phyloP scores from a whole-genome alignment of 2,888 invertebrate genomes.

The Rhagonycha fulva region DNA sequence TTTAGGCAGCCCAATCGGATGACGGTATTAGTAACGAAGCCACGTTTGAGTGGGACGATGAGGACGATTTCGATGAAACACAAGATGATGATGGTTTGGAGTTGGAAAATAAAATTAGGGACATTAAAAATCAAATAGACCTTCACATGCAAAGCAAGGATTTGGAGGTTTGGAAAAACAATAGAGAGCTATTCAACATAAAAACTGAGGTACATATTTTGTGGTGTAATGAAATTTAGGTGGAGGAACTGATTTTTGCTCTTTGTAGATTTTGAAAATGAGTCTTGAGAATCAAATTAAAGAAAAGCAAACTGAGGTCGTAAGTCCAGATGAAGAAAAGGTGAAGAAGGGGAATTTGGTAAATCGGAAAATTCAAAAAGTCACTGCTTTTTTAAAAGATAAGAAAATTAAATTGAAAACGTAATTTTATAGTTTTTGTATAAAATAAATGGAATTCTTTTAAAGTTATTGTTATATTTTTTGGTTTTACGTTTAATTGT shows the following conservation, averaged over 20 bases:
- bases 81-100: slow-evolving; percentile 54
- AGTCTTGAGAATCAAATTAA: slow-evolving; percentile 59
- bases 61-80: slow-evolving; percentile 59
- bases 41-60: slow-evolving; percentile 61
- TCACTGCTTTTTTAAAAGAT: too few relatives aligned
- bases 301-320: too few relatives aligned
- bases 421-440: too few relatives aligned
- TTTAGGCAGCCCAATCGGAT: slow-evolving; percentile 88
- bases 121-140: slow-evolving; percentile 55
- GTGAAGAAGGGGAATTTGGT: too few relatives aligned
- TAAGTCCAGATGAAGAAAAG: too few relatives aligned
- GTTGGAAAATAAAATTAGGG: slow-evolving; percentile 50
- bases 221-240: background rate
- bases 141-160: slow-evolving; percentile 44
- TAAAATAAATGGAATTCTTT: too few relatives aligned
- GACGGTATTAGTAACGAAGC: slow-evolving; percentile 63
- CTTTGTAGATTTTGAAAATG: slow-evolving; percentile 62
- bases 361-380: too few relatives aligned
- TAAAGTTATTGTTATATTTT: too few relatives aligned
- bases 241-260: background rate
- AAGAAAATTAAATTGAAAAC: too few relatives aligned
- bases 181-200: slow-evolving; percentile 51
- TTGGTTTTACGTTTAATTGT: too few relatives aligned
- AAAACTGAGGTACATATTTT: slow-evolving; percentile 49
- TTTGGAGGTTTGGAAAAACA: slow-evolving; percentile 45